Evolutionary conservation across 2,888 invertebrate species (phyloP), one percentile per base, ranked within the genome.

Genomic region (Tenthredo amoena): DNA sequence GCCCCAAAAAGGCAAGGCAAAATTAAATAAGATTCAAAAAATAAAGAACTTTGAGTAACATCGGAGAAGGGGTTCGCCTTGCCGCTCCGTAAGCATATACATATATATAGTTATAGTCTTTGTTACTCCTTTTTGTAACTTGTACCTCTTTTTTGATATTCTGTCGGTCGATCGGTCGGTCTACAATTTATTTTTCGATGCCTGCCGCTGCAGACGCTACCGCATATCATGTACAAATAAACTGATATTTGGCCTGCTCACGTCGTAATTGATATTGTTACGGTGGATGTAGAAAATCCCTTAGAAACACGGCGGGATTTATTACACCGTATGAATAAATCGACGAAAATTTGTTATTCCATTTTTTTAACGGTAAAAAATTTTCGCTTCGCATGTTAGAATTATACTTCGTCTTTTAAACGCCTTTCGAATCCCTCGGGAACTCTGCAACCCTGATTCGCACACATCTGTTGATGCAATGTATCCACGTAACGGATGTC

Each of bases 1-100:
- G 81, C 31, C 68, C n/a, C 43, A 83, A 83, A 83, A 83, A 83
- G 68, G 68, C 47, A 37, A 83, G 68, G 83, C 34, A 26, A 83
- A 83, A 83, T 83, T 83, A 68, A 83, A 83, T 83, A 83, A 68
- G 43, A 83, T 83, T 83, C 43, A 68, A 50, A 83, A 83, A 83
- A 83, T 68, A 83, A 83, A 58, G 34, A 62, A 62, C 4, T 15
- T 15, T 31, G 77, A 55, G 50, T 12, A 58, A 81, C 62, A 65
- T 62, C 34, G 62, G 81, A 81, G 40, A 40, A 81, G 62, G 81
- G 62, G 21, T 31, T 50, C 18, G 31, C 2, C 77, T 77, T 18
- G 37, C 81, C 40, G n/a, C 62, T 18, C n/a, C 21, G 79, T 79
- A 34, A 58, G 34, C 37, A 31, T 47, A 15, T 37, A 37, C 26